Conservation (phyloP, 2,113 vertebrate species). For the Rutilus rutilus region DNA sequence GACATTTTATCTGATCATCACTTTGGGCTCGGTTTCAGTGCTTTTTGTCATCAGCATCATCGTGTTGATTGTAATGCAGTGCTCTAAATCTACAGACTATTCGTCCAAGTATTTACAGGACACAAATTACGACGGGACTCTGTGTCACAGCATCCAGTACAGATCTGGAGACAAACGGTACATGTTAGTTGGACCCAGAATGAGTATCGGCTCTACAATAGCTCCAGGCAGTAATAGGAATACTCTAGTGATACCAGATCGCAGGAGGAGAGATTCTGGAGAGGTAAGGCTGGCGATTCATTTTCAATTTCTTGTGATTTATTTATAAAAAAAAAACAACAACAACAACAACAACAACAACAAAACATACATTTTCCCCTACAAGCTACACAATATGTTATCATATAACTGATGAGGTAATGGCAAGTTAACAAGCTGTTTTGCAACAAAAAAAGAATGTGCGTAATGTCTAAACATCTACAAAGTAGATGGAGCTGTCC, state of each 20-base stretch:
- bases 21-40: too few relatives aligned
- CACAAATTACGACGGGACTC: too few relatives aligned
- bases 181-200: constrained; percentile 61
- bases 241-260: constrained; percentile 59
- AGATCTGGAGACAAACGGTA: constrained; percentile 61
- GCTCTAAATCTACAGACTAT: too few relatives aligned
- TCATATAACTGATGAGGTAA: not conserved
- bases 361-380: not conserved
- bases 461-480: not conserved
- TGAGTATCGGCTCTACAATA: constrained; percentile 57
- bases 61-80: too few relatives aligned
- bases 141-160: constrained; percentile 52
- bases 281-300: constrained; percentile 19
- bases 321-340: too few relatives aligned
- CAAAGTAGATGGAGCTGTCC: not conserved
- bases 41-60: too few relatives aligned
- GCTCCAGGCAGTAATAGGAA: constrained; percentile 57
- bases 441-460: not conserved
- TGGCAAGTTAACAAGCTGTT: not conserved
- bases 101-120: too few relatives aligned
- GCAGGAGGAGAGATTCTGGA: constrained; percentile 45
- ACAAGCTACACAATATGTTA: not conserved
- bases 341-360: too few relatives aligned
- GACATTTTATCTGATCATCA: too few relatives aligned
- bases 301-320: too few relatives aligned